A percentile compares a stretch with the other conserved stretches of the same genome.
Conservation (phyloP, 2,113 vertebrate species). For the Seriola aureovittata region DNA sequence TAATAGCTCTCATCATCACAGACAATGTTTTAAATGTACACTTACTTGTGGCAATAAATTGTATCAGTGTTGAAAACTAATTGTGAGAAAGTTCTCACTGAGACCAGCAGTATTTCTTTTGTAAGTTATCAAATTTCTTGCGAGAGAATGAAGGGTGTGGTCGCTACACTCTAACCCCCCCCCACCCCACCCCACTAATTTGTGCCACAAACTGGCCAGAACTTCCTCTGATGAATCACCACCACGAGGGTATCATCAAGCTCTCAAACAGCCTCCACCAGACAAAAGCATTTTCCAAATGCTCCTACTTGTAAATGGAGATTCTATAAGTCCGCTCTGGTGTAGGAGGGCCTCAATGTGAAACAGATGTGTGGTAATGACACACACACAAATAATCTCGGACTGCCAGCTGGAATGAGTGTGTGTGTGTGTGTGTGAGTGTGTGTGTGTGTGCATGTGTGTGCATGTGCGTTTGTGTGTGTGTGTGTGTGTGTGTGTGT, state of each 20-base stretch:
- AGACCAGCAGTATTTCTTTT: slow-evolving; percentile 25
- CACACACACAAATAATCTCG: slow-evolving; percentile 45
- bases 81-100: background rate
- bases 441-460: background rate
- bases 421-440: background rate
- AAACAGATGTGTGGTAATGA: slow-evolving; percentile 79
- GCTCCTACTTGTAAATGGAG: slow-evolving; percentile 33
- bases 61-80: background rate
- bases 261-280: slow-evolving; percentile 16
- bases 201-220: slow-evolving; percentile 35
- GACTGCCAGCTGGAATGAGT: slow-evolving; percentile 35
- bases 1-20: slow-evolving; percentile 3
- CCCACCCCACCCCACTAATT: slow-evolving; percentile 43
- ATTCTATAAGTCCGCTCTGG: slow-evolving; percentile 37
- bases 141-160: slow-evolving; percentile 78
- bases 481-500: background rate
- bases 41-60: background rate
- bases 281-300: slow-evolving; percentile 59
- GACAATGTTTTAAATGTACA: background rate
- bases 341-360: slow-evolving; percentile 65
- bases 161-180: slow-evolving; percentile 30
- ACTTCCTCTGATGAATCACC: slow-evolving; percentile 77
- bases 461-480: slow-evolving; percentile 4
- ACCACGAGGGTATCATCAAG: slow-evolving; percentile 57
- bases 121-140: slow-evolving; percentile 62